phyloP scores from a whole-genome alignment of 2,113 vertebrate genomes.

The Sebastes fasciatus region DNA sequence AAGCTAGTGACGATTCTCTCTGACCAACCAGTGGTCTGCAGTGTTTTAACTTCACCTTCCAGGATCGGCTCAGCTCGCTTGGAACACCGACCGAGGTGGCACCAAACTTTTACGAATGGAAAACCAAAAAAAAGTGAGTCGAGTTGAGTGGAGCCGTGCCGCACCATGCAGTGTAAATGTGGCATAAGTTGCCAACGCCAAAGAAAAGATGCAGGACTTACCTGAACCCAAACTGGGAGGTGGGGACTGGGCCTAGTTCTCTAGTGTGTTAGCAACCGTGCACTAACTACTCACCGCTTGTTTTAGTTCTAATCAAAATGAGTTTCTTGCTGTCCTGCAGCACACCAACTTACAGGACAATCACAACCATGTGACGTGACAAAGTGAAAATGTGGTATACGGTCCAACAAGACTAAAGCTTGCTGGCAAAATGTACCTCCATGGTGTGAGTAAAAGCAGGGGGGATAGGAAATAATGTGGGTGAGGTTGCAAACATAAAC shows the following conservation, averaged over 20 bases:
- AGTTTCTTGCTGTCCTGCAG: too few species aligned
- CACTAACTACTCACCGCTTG: not conserved
- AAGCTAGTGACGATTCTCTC: too few species aligned
- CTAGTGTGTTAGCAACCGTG: not conserved
- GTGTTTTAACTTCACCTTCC: too few species aligned
- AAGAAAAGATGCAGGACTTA: not conserved
- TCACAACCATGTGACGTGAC: not conserved
- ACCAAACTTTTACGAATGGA: too few species aligned
- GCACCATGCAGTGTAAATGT: too few species aligned
- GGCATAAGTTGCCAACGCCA: not conserved
- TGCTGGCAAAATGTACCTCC: not conserved
- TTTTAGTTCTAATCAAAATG: not conserved
- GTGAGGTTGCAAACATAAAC: not conserved
- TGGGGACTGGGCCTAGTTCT: not conserved
- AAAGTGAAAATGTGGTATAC: not conserved
- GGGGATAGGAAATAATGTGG: too few species aligned
- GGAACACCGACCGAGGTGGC: too few species aligned
- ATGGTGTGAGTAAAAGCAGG: not conserved
- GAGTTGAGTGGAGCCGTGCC: too few species aligned
- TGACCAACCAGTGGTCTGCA: too few species aligned
- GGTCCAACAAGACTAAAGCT: not conserved
- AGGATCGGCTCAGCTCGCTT: too few species aligned
- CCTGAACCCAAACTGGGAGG: not conserved
- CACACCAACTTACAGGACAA: not conserved
- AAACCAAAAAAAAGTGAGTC: too few species aligned